phyloP scores from a whole-genome alignment of 2,797 vertebrate genomes.

The Dendrocincla fuliginosa region DNA sequence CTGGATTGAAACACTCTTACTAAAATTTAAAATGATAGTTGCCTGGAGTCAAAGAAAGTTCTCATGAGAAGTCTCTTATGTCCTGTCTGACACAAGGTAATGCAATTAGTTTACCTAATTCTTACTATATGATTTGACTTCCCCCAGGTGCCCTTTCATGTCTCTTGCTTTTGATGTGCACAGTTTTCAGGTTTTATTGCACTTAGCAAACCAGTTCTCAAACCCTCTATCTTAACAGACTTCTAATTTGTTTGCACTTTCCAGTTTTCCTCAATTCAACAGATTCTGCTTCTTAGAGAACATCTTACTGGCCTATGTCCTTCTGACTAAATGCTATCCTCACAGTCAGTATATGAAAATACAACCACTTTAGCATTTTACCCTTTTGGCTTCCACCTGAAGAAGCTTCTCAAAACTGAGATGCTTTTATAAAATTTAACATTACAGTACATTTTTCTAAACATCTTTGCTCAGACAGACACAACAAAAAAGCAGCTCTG shows the following conservation, averaged over 20 bases:
- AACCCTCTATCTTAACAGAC: background rate
- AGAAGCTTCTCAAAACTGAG: background rate
- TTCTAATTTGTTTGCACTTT: background rate
- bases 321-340: background rate
- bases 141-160: background rate
- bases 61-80: background rate
- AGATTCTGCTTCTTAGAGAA: background rate
- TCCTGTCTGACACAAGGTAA: background rate
- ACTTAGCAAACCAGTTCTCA: background rate
- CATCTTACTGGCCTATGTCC: background rate
- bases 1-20: background rate
- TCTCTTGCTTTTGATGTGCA: background rate
- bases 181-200: background rate
- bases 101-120: background rate
- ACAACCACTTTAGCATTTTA: background rate
- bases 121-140: background rate
- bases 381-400: background rate
- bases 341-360: background rate
- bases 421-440: background rate
- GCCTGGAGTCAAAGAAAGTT: background rate
- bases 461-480: background rate
- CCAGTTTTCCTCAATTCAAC: background rate
- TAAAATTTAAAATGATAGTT: background rate
- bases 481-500: background rate
- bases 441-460: background rate